Base-by-base conservation (phyloP, 64 coral and sea anemone species). In the Pocillopora damicornis region DNA sequence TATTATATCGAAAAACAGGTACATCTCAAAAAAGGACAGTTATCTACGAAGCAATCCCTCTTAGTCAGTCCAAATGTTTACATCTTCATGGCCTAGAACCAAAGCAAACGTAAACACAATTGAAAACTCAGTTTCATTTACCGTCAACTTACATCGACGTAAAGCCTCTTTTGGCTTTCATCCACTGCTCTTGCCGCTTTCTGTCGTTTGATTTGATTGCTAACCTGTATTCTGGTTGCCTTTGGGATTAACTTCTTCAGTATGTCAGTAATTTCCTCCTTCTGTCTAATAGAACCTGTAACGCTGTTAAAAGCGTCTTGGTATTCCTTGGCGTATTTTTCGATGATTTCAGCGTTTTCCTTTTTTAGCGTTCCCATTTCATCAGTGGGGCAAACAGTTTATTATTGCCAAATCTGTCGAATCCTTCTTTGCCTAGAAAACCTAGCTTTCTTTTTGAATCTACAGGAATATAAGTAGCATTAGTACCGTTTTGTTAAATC, bases 341-440 rank as follows among this genome's bases (percentile, higher is more conserved):
- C 60, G 13, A 83, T 65, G 5, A 4, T 13, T 67, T 66, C 64
- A 13, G 60, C 80, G 14, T 63, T 9, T 0, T 63, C 25, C 64
- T 83, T 83, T 83, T 83, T 13, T 45, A 25, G 4, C 25, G 25
- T 9, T 83, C 80, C 60, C 60, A 83, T 34, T 36, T 69, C 8
- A 66, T 83, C 16, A 63, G 60, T 5, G 80, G 80, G 25, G 80
- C 80, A 61, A 83, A 83, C 36, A 83, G 13, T 26, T 83, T 26
- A 83, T 83, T 83, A 5, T 38, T 83, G 65, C 80, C 80, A 83
- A 83, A 83, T 22, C 59, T 83, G 23, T 83, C 80, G 22, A 63
- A 83, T 18, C 64, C 80, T 3, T 83, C 64, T 83, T 66, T 67
- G 36, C 65, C 25, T 17, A 83, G 59, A 83, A 83, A 83, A 14